Percentiles rank a stretch among this genome's conserved stretches.
These are phyloP conservation scores for Boloria selene DNA, from an alignment of 2,888 invertebrate genomes.

Conservation along the genomic window DNA sequence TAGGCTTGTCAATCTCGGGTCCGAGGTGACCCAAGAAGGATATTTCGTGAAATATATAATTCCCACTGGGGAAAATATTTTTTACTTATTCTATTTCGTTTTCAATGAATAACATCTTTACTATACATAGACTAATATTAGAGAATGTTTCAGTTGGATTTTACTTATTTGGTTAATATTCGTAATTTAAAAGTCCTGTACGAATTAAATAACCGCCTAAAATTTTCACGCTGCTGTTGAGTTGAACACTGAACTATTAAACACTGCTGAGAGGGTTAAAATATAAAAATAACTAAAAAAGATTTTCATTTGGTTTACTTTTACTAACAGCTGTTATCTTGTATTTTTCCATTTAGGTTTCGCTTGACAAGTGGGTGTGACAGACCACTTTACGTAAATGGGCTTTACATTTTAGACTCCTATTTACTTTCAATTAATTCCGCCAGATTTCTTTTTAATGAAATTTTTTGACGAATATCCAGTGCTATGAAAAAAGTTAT, in stretches of 20 bases:
- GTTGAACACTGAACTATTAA: not conserved
- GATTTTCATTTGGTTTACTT: not conserved
- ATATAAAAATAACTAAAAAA: constrained; percentile 10
- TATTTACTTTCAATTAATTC: not conserved
- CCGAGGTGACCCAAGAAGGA: constrained; percentile 7
- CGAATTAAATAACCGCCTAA: constrained; percentile 10
- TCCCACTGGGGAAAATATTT: constrained; percentile 7
- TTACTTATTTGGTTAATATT: not conserved
- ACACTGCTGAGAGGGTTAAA: constrained; percentile 1
- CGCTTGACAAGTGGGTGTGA: constrained; percentile 6
- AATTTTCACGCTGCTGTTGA: not conserved
- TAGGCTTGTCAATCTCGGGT: constrained; percentile 30
- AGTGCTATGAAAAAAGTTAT: too few relatives aligned
- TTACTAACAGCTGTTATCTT: not conserved
- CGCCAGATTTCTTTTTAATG: not conserved
- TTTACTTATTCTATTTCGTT: not conserved
- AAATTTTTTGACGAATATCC: too few relatives aligned
- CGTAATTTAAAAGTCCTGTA: constrained; percentile 2
- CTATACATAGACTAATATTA: not conserved
- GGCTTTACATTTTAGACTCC: not conserved
- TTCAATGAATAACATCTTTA: not conserved
- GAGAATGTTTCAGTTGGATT: too few relatives aligned
- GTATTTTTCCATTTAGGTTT: not conserved
- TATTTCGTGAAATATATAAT: constrained; percentile 24
- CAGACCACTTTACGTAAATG: not conserved